phyloP scores from a whole-genome alignment of 2,888 invertebrate species.

The Zhengitettix transpicula region DNA sequence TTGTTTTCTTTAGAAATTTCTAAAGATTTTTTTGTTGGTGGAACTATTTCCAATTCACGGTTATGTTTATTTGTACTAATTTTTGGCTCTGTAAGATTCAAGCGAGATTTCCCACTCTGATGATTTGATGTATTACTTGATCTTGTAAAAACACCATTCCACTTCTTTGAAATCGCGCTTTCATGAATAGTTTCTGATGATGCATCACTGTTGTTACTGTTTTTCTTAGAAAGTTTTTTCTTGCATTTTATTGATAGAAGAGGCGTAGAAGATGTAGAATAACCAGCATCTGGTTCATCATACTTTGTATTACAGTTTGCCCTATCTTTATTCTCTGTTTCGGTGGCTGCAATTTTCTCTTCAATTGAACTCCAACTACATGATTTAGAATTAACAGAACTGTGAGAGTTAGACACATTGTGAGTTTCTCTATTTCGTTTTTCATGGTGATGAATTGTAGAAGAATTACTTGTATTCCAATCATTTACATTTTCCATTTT shows the following conservation, averaged over 20 bases:
- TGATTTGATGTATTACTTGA: background rate
- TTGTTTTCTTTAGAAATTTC: constrained; percentile 15
- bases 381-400: background rate
- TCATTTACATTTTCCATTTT: background rate
- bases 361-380: constrained; percentile 2
- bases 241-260: constrained; percentile 13
- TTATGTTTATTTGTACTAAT: background rate
- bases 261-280: constrained; percentile 4
- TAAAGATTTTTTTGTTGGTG: constrained; percentile 15
- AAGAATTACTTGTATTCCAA: background rate
- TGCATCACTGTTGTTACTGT: constrained; percentile 7
- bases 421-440: background rate
- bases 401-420: background rate
- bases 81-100: constrained; percentile 2
- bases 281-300: constrained; percentile 5
- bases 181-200: constrained; percentile 6
- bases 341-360: background rate
- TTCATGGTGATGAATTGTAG: constrained; percentile 1
- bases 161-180: constrained; percentile 15
- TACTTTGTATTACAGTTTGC: constrained; percentile 1
- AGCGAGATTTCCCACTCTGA: constrained; percentile 1
- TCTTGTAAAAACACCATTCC: constrained; percentile 6
- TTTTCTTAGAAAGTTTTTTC: constrained; percentile 9
- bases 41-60: constrained; percentile 9
- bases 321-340: constrained; percentile 5